Percentiles rank a stretch among this genome's conserved stretches.
Conservation (phyloP, 2,113 vertebrate genomes). For the Thalassarche chlororhynchos region DNA sequence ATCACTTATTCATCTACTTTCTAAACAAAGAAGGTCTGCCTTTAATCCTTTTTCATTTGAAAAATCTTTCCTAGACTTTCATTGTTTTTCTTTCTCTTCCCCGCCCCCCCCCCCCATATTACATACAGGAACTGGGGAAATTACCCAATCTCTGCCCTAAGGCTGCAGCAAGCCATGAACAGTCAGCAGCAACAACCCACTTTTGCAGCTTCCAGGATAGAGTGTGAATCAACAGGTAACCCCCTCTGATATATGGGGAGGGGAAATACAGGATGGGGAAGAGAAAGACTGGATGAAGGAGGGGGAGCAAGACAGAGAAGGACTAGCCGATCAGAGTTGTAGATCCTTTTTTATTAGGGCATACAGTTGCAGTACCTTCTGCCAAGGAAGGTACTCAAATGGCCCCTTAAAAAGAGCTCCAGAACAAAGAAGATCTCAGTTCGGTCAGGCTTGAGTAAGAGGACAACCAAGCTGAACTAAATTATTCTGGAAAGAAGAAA, state of each 20-base stretch:
- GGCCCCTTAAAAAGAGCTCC: not conserved
- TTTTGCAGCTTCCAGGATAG: not conserved
- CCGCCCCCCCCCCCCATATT: not conserved
- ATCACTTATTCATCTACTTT: not conserved
- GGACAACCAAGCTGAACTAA: not conserved
- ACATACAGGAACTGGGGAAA: not conserved
- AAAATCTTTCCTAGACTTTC: not conserved
- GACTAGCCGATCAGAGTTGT: not conserved
- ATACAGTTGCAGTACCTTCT: not conserved
- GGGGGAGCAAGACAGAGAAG: not conserved
- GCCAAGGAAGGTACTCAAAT: not conserved
- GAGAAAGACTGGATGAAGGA: not conserved
- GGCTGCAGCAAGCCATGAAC: not conserved
- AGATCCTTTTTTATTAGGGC: not conserved
- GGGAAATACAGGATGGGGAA: not conserved
- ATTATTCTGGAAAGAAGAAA: not conserved
- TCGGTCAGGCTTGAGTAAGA: not conserved
- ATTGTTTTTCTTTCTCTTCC: not conserved
- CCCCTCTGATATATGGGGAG: not conserved
- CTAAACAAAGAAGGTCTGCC: not conserved
- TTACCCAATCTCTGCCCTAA: not conserved
- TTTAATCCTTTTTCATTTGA: not conserved
- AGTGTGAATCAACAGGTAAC: not conserved
- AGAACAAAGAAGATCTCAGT: not conserved
- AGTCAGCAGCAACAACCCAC: not conserved